Evolutionary conservation across 2,888 invertebrate genomes (phyloP).

Genomic region (Thecophora atra): DNA sequence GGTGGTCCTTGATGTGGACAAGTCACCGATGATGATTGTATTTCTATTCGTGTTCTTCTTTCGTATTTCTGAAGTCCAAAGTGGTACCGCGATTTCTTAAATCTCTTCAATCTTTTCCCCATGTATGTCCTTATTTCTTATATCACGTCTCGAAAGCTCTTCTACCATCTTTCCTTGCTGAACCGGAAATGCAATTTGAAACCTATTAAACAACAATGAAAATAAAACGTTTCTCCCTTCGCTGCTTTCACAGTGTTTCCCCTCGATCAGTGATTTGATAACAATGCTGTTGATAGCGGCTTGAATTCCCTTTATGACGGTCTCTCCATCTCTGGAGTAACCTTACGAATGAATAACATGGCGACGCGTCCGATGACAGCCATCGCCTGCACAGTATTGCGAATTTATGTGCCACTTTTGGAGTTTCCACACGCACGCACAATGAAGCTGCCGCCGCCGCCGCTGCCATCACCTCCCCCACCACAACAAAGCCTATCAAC

Average conservation of each 20-base stretch:
- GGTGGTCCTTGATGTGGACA: too few species aligned
- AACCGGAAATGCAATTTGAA: slow-evolving; percentile 40
- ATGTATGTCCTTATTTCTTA: too few species aligned
- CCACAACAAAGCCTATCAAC: slow-evolving; percentile 56
- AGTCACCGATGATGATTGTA: too few species aligned
- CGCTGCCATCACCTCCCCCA: slow-evolving; percentile 28
- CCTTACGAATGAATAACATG: slow-evolving; percentile 40
- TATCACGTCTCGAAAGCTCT: neutral
- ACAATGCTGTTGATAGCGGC: slow-evolving; percentile 54
- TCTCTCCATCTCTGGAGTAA: slow-evolving; percentile 26
- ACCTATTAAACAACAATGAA: slow-evolving; percentile 46
- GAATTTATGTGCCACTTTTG: slow-evolving; percentile 61
- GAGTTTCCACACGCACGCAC: slow-evolving; percentile 54
- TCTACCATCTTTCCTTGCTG: neutral
- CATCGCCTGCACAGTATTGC: slow-evolving; percentile 51
- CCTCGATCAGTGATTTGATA: slow-evolving; percentile 45
- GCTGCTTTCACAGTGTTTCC: neutral
- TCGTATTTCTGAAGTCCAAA: too few species aligned
- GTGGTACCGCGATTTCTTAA: too few species aligned
- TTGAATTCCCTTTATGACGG: slow-evolving; percentile 61
- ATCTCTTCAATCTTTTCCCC: too few species aligned
- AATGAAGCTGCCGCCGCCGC: neutral
- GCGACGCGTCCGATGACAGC: slow-evolving; percentile 50
- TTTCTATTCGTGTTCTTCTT: too few species aligned
- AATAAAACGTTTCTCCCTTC: slow-evolving; percentile 42